Conservation (phyloP, 2,888 invertebrate genomes). For the Idaea biselata region DNA sequence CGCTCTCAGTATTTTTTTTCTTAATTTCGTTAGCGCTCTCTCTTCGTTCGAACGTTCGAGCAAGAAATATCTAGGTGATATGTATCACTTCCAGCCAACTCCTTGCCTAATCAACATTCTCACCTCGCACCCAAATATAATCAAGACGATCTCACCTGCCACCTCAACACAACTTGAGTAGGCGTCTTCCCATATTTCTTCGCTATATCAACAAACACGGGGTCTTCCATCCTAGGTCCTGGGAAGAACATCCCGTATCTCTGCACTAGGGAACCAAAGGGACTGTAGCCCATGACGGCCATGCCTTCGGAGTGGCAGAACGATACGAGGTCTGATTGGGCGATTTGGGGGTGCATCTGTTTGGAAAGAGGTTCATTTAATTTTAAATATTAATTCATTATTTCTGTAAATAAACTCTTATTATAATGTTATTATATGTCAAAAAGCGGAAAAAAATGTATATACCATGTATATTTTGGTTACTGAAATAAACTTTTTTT, state of each 20-base stretch:
- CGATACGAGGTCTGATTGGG: conserved; percentile 81
- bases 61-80: too few relatives aligned
- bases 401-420: neutral
- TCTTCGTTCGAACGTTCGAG: too few relatives aligned
- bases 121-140: too few relatives aligned
- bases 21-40: too few relatives aligned
- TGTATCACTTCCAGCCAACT: too few relatives aligned
- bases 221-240: conserved; percentile 75
- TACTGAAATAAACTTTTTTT: too few relatives aligned
- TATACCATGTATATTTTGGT: too few relatives aligned
- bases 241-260: conserved; percentile 59
- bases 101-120: too few relatives aligned
- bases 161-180: conserved; percentile 83
- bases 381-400: neutral
- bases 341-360: conserved; percentile 82
- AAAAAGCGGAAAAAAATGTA: neutral
- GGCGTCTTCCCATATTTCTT: conserved; percentile 83
- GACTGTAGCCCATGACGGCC: conserved; percentile 84
- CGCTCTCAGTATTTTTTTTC: too few relatives aligned
- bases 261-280: conserved; percentile 81
- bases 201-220: conserved; percentile 76
- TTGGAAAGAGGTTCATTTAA: neutral
- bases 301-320: conserved; percentile 82
- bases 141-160: conserved; percentile 73
- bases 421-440: too few relatives aligned